Percentiles rank a stretch among this genome's conserved stretches.
These are phyloP conservation scores for Borostomias antarcticus DNA, from an alignment of 2,797 vertebrate species.

Conservation along the genomic window DNA sequence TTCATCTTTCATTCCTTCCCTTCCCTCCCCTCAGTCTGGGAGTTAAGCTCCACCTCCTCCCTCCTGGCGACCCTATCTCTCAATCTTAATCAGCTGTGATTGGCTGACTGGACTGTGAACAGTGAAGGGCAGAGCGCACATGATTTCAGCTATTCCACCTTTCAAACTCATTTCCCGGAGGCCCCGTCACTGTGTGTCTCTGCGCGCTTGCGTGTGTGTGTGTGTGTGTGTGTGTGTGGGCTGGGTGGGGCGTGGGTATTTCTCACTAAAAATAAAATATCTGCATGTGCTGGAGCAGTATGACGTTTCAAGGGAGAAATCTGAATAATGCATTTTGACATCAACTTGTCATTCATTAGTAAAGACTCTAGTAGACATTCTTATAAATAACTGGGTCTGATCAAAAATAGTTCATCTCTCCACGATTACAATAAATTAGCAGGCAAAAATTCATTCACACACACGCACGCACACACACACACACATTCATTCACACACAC, in stretches of 20 bases:
- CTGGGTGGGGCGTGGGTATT: too few species aligned
- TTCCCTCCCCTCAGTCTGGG: constrained; percentile 12
- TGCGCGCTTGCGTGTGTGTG: not conserved
- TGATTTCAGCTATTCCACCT: not conserved
- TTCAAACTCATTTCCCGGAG: not conserved
- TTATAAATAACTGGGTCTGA: constrained; percentile 45
- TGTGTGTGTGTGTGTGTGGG: not conserved
- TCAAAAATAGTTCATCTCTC: constrained; percentile 30
- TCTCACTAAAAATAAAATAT: constrained; percentile 2
- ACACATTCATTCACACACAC: constrained; percentile 23
- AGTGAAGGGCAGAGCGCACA: not conserved
- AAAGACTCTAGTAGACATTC: constrained; percentile 34
- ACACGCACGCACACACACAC: not conserved
- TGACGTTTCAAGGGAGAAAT: constrained; percentile 14
- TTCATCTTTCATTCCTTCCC: constrained; percentile 4
- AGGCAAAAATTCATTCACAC: too few species aligned
- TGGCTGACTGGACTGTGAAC: not conserved
- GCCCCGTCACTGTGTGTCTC: not conserved
- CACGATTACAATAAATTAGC: constrained; percentile 36
- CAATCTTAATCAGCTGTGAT: constrained; percentile 1
- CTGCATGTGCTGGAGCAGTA: not conserved
- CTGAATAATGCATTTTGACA: constrained; percentile 28
- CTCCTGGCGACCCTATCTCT: not conserved
- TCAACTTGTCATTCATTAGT: constrained; percentile 24
- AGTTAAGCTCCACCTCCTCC: not conserved